These are phyloP conservation scores for Neoaliturus tenellus DNA, from an alignment of 2,888 invertebrate genomes.

Conservation along the genomic window DNA sequence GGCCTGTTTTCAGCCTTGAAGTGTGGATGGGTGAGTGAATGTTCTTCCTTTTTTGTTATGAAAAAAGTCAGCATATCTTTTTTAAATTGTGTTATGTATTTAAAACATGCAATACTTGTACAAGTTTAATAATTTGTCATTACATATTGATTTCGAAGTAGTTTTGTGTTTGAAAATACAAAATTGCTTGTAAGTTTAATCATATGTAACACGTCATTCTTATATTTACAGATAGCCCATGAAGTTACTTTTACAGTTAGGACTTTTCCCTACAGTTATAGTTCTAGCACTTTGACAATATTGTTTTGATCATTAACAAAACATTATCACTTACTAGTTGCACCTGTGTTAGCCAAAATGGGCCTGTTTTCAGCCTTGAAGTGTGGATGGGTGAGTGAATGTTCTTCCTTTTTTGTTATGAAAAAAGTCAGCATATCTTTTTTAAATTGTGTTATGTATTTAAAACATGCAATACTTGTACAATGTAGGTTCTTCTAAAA, in stretches of 20 bases:
- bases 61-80: background rate
- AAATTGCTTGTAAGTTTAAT: background rate
- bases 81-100: no score
- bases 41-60: background rate
- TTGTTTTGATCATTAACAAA: background rate
- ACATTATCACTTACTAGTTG: slow-evolving; percentile 23
- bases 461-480: no score
- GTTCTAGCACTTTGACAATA: background rate
- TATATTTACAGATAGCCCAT: background rate
- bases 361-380: background rate
- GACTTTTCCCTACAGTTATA: background rate
- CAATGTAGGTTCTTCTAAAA: no score
- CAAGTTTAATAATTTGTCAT: no score
- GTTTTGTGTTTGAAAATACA: background rate
- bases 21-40: background rate
- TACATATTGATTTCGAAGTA: background rate
- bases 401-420: background rate
- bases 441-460: no score
- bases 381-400: background rate
- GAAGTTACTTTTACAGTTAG: background rate
- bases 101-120: no score
- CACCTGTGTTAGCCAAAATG: slow-evolving; percentile 27
- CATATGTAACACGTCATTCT: background rate
- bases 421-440: background rate
- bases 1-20: background rate